Percentiles rank a stretch among this genome's conserved stretches.
These are phyloP conservation scores for Telenomus remus DNA, from an alignment of 1,140 invertebrate genomes.

Conservation along the genomic window DNA sequence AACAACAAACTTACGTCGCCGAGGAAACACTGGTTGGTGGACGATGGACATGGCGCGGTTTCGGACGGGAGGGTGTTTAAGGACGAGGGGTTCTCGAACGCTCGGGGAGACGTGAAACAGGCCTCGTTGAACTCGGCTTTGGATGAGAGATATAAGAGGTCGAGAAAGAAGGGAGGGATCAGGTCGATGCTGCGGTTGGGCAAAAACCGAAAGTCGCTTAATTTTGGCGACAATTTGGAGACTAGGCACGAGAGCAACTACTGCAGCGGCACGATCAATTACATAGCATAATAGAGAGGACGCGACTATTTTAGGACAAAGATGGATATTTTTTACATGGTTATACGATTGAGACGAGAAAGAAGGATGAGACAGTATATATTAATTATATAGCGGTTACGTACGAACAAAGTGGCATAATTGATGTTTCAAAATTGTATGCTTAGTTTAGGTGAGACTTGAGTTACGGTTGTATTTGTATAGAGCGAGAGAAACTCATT, in stretches of 20 bases:
- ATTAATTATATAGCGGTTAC: slow-evolving; percentile 37
- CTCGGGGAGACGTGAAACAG: slow-evolving; percentile 80
- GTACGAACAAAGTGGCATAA: slow-evolving; percentile 45
- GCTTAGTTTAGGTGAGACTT: slow-evolving; percentile 14
- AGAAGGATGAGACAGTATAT: slow-evolving; percentile 23
- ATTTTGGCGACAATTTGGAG: slow-evolving; percentile 73
- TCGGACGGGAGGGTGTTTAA: slow-evolving; percentile 72
- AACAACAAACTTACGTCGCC: slow-evolving; percentile 72
- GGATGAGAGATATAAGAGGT: slow-evolving; percentile 80
- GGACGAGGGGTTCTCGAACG: slow-evolving; percentile 79
- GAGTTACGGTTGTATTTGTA: slow-evolving; percentile 56
- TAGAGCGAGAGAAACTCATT: slow-evolving; percentile 65
- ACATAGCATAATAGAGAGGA: slow-evolving; percentile 69
- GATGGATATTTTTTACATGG: slow-evolving; percentile 38
- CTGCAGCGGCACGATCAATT: slow-evolving; percentile 74
- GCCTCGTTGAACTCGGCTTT: slow-evolving; percentile 81
- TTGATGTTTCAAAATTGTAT: slow-evolving; percentile 34
- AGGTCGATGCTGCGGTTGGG: slow-evolving; percentile 85
- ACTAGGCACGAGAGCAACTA: slow-evolving; percentile 71
- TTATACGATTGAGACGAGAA: slow-evolving; percentile 13
- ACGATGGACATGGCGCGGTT: slow-evolving; percentile 76
- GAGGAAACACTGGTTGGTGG: slow-evolving; percentile 80
- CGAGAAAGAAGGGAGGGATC: slow-evolving; percentile 85
- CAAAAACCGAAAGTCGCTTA: slow-evolving; percentile 73
- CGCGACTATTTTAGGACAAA: slow-evolving; percentile 31